phyloP scores from a whole-genome alignment of 2,888 invertebrate species.

The Diadromus collaris region DNA sequence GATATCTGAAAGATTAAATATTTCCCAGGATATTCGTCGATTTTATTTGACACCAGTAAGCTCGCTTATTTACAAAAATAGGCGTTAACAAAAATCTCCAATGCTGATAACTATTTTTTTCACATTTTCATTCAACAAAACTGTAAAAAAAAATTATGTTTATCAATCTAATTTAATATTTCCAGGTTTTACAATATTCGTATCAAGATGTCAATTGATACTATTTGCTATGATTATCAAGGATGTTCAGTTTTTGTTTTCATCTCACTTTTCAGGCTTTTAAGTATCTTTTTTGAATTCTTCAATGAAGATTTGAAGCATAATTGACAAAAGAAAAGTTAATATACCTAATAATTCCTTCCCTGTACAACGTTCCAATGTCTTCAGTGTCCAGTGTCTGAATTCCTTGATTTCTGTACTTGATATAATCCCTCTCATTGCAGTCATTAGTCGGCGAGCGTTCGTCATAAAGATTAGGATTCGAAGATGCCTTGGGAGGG shows the following conservation, averaged over 20 bases:
- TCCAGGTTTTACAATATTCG: neutral
- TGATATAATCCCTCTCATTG: slow-evolving; percentile 48
- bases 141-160: too few species aligned
- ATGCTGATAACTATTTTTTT: too few species aligned
- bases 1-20: slow-evolving; percentile 67
- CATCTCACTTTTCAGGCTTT: neutral
- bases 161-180: too few species aligned
- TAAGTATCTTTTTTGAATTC: neutral
- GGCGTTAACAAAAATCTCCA: neutral
- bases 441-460: slow-evolving; percentile 7
- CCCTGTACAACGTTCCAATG: slow-evolving; percentile 70
- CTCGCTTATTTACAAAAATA: neutral
- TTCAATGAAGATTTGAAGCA: neutral
- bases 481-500: slow-evolving; percentile 62
- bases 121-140: too few species aligned
- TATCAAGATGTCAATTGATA: neutral
- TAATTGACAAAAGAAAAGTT: neutral
- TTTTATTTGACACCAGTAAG: neutral
- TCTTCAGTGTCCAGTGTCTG: slow-evolving; percentile 75
- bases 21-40: neutral
- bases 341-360: slow-evolving; percentile 74
- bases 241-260: neutral
- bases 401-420: slow-evolving; percentile 72
- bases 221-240: neutral
- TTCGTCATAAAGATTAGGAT: slow-evolving; percentile 62